Evolutionary conservation across 2,888 invertebrate genomes (phyloP), one percentile per base, ranked within the genome.

Genomic region (Siphonodentalium dalli): DNA sequence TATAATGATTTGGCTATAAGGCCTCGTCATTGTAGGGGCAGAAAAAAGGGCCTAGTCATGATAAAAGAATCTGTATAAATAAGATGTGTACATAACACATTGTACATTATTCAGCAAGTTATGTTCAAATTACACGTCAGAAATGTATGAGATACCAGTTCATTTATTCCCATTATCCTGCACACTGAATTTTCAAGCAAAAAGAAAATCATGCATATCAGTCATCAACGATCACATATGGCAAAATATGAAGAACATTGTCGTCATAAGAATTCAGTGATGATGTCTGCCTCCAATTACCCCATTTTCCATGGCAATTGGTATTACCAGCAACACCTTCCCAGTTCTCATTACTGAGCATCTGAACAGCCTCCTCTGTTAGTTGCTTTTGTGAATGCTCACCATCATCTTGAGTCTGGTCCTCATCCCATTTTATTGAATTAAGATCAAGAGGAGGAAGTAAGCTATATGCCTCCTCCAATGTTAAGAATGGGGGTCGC

Each of bases 161-260:
- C n/a, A n/a, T n/a, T n/a, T n/a, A n/a, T n/a, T n/a, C n/a, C n/a
- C n/a, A n/a, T n/a, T n/a, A n/a, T n/a, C n/a, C n/a, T n/a, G n/a
- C n/a, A n/a, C n/a, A n/a, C n/a, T n/a, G n/a, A n/a, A n/a, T n/a
- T n/a, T n/a, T n/a, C n/a, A n/a, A n/a, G n/a, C n/a, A n/a, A n/a
- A n/a, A n/a, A n/a, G n/a, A n/a, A n/a, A n/a, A n/a, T n/a, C n/a
- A n/a, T n/a, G n/a, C n/a, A 33, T n/a, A 39, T 63, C 60, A 73
- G 54, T 73, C 94, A 88, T 95, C 94, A 85, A 94, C 90, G 83
- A 94, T 90, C 85, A 94, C 93, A 85, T 97, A 97, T 85, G 96
- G 96, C 88, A 96, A 87, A 86, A 96, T 92, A 83, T 91, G 87
- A 81, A 96, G 87, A 78, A 87, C 85, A 81, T 91, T 89, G 77